A percentile compares a stretch with the other conserved stretches of the same genome.
These are phyloP conservation scores for Macropodus opercularis DNA, from an alignment of 2,797 vertebrate species.

Conservation along the genomic window DNA sequence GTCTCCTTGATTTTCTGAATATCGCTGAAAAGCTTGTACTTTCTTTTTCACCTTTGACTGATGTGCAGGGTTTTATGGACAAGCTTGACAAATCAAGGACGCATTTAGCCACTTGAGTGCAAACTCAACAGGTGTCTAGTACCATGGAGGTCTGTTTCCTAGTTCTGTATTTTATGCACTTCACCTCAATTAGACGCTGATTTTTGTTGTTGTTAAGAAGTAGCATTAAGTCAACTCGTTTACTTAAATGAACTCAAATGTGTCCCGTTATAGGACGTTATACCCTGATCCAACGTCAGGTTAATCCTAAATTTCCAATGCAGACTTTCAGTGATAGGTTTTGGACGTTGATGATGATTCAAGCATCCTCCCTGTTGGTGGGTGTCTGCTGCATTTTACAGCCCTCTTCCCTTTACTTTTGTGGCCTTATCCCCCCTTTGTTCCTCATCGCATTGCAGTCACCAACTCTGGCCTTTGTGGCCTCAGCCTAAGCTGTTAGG, in stretches of 20 bases:
- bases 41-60: slow-evolving; percentile 35
- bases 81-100: slow-evolving; percentile 58
- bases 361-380: slow-evolving; percentile 51
- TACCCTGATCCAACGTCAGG: not conserved
- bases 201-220: too few species aligned
- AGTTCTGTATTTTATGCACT: not conserved
- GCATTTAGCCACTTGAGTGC: slow-evolving; percentile 18
- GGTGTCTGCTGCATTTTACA: slow-evolving; percentile 65
- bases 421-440: slow-evolving; percentile 74
- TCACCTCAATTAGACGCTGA: too few species aligned
- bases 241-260: too few species aligned
- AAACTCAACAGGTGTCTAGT: slow-evolving; percentile 50
- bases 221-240: too few species aligned
- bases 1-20: slow-evolving; percentile 90
- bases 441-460: slow-evolving; percentile 63
- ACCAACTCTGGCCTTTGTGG: slow-evolving; percentile 58
- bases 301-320: not conserved
- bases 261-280: too few species aligned
- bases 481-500: slow-evolving; percentile 46
- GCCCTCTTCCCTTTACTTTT: slow-evolving; percentile 63
- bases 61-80: slow-evolving; percentile 57
- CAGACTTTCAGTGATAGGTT: not conserved
- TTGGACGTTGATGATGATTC: not conserved
- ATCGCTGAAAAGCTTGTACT: slow-evolving; percentile 54
- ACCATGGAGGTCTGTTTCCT: not conserved